Percentiles rank a stretch among this genome's conserved stretches.
Evolutionary conservation across 2,797 vertebrate genomes (phyloP).

Genomic region (Helostoma temminkii): DNA sequence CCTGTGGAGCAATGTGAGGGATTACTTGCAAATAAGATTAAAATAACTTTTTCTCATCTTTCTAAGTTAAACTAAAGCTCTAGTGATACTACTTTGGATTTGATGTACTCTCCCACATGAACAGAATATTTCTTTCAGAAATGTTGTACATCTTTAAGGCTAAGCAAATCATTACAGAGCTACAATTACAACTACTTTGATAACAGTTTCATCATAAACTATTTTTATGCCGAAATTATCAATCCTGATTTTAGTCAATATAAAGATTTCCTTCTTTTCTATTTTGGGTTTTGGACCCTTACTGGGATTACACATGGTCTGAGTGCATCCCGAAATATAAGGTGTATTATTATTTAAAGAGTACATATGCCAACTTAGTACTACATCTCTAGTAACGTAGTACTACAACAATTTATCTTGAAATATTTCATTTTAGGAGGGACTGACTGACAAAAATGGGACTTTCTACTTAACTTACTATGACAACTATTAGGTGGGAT

Average conservation of each 20-base stretch:
- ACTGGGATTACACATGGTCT: background rate
- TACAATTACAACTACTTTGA: too few species aligned
- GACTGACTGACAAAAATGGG: background rate
- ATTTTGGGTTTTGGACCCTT: too few species aligned
- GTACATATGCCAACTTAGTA: background rate
- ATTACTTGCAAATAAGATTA: conserved; percentile 9
- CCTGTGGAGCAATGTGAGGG: conserved; percentile 75
- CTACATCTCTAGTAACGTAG: background rate
- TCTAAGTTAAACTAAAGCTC: background rate
- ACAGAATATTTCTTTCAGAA: too few species aligned
- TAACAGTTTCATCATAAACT: too few species aligned
- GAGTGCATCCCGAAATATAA: background rate
- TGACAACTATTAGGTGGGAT: background rate
- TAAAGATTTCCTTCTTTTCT: too few species aligned
- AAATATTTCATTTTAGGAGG: background rate
- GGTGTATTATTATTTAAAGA: background rate
- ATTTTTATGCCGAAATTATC: too few species aligned
- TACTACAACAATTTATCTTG: background rate
- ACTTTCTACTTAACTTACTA: background rate
- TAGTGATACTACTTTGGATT: background rate
- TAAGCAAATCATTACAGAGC: too few species aligned
- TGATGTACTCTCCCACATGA: too few species aligned
- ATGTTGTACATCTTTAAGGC: too few species aligned
- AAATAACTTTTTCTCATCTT: background rate
- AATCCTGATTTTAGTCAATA: too few species aligned